Evolutionary conservation across 2,797 vertebrate species (phyloP), one percentile per base, ranked within the genome.

Genomic region (Anas capensis): DNA sequence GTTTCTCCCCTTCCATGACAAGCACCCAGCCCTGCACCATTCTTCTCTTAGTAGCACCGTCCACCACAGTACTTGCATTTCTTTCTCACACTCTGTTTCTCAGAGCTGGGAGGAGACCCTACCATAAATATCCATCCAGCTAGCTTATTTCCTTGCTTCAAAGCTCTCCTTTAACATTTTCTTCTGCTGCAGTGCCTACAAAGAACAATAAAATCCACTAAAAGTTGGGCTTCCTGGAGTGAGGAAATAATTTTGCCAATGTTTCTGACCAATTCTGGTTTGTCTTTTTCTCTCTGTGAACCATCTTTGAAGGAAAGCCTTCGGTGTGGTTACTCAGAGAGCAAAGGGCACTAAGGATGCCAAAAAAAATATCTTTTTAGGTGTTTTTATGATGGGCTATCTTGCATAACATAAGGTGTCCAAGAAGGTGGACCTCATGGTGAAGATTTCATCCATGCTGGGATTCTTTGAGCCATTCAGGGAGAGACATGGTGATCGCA

Each of bases 191-290:
- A 54, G 48, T 1, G 71, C 66, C 78, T 87, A 46, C 26, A 11
- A 91, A 79, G 94, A 92, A 65, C 86, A 94, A 94, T 87, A 77
- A 96, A 90, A 87, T 85, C 68, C 81, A 85, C 77, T 31, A 88
- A 79, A 77, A 73, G 2, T 56, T 58, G 29, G 29, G 42, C 68
- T 92, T 93, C 81, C 83, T 90, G 77, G 66, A 73, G 82, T 5
- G 58, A 79, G 62, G 60, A 92, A 88, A 66, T 44, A n/a, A 66
- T 80, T 95, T 82, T 73, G 73, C 44, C 81, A 60, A 21, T 82
- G 77, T 82, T 88, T 94, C 66, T 85, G 86, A 80, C 27, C 56
- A 24, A 46, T 19, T 11, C 53, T 3, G 4, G 18, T 38, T 79
- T 49, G 24, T 4, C 10, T 87, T 16, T 34, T 80, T 36, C 19